phyloP scores from a whole-genome alignment of 2,113 vertebrate genomes.

The Cephalopterus ornatus region DNA sequence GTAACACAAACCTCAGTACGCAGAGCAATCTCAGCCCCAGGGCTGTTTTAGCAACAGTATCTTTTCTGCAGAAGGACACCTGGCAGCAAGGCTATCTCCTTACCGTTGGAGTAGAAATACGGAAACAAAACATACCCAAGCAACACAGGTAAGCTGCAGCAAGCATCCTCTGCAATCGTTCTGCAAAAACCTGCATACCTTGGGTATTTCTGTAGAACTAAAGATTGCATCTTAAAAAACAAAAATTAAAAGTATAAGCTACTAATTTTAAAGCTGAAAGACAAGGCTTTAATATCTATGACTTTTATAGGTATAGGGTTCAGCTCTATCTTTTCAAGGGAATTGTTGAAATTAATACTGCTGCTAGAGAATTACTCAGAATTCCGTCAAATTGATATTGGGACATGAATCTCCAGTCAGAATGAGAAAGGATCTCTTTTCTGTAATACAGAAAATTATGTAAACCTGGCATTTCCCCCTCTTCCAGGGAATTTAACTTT shows the following conservation, averaged over 20 bases:
- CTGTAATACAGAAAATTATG: accelerated
- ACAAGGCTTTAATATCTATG: background rate
- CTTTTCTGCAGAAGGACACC: background rate
- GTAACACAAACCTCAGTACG: background rate
- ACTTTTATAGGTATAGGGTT: background rate
- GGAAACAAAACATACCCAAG: background rate
- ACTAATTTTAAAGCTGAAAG: background rate
- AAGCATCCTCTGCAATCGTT: background rate
- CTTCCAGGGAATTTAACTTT: background rate
- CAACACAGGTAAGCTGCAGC: background rate
- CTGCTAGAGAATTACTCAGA: background rate
- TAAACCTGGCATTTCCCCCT: background rate
- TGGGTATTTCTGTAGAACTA: background rate
- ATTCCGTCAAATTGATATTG: background rate
- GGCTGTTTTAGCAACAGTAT: background rate
- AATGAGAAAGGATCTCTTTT: background rate
- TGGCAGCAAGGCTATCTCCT: background rate
- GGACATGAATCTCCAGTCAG: accelerated
- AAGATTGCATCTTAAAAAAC: background rate
- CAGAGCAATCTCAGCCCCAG: background rate
- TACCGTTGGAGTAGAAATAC: background rate
- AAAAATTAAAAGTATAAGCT: too few species aligned
- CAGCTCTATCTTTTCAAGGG: background rate
- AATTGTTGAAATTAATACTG: background rate
- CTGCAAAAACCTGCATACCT: background rate